phyloP scores from a whole-genome alignment of 2,113 vertebrate species.

The Grantiella picta region DNA sequence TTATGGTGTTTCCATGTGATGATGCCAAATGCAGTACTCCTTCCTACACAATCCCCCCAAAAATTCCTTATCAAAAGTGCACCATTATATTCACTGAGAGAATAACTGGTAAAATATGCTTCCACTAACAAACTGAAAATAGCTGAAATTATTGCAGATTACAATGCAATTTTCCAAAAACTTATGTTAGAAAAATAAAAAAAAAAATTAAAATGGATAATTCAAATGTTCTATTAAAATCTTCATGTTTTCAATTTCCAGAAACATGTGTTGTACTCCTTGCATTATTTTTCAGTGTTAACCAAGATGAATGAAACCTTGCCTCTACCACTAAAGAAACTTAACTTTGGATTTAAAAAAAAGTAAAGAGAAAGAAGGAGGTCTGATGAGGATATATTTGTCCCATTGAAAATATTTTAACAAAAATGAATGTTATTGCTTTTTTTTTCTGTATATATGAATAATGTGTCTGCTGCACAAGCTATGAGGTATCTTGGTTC shows the following conservation, averaged over 20 bases:
- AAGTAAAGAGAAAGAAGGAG: neutral
- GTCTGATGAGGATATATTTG: neutral
- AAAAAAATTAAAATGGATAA: neutral
- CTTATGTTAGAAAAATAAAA: neutral
- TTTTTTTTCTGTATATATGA: neutral
- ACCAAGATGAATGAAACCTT: neutral
- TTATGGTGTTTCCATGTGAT: neutral
- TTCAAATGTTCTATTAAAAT: neutral
- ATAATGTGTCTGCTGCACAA: neutral
- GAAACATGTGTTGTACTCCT: neutral
- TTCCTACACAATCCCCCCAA: neutral
- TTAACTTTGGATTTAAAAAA: neutral
- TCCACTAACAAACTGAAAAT: neutral
- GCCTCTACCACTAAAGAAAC: neutral
- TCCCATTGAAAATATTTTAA: neutral
- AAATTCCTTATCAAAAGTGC: neutral
- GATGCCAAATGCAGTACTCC: neutral
- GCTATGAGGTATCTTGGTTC: neutral
- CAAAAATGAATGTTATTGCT: neutral
- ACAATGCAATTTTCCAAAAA: neutral
- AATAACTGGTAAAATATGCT: neutral
- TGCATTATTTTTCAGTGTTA: neutral
- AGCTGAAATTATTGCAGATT: neutral
- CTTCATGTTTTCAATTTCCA: neutral
- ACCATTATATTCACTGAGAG: neutral